These are phyloP conservation scores for Leiothrix lutea DNA, from an alignment of 2,113 vertebrate species.

Conservation along the genomic window DNA sequence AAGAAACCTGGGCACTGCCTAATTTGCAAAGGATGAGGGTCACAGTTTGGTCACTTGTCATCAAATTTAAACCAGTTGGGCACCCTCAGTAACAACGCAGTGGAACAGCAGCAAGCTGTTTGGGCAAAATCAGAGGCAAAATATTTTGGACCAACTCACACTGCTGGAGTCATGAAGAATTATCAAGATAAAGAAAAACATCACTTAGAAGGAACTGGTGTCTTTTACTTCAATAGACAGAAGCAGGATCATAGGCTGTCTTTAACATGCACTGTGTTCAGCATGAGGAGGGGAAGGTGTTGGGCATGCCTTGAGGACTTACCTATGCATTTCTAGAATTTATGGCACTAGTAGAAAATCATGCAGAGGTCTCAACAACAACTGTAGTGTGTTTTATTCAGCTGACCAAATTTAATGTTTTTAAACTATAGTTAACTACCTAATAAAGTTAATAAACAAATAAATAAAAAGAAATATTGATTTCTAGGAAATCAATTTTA, in stretches of 20 bases:
- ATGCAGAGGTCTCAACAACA: background rate
- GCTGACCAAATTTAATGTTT: background rate
- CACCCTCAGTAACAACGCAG: background rate
- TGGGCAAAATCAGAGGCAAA: background rate
- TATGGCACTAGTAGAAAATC: background rate
- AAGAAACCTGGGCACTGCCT: background rate
- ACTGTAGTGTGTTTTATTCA: background rate
- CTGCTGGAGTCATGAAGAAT: background rate
- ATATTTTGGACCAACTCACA: background rate
- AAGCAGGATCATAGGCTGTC: background rate
- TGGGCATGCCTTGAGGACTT: background rate
- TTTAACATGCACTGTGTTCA: background rate
- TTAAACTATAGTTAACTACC: background rate
- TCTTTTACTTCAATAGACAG: background rate
- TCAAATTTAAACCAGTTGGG: background rate
- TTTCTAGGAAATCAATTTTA: background rate
- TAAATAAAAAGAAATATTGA: background rate
- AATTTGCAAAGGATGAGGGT: background rate
- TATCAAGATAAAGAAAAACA: background rate
- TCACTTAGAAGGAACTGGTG: background rate
- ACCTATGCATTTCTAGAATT: background rate
- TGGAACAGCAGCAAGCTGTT: background rate
- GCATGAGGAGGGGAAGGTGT: rapidly evolving
- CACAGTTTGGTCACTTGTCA: background rate
- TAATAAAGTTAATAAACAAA: background rate